Percentiles rank a stretch among this genome's conserved stretches.
phyloP scores from a whole-genome alignment of 2,888 invertebrate species.

The Hirudinaria manillensis region DNA sequence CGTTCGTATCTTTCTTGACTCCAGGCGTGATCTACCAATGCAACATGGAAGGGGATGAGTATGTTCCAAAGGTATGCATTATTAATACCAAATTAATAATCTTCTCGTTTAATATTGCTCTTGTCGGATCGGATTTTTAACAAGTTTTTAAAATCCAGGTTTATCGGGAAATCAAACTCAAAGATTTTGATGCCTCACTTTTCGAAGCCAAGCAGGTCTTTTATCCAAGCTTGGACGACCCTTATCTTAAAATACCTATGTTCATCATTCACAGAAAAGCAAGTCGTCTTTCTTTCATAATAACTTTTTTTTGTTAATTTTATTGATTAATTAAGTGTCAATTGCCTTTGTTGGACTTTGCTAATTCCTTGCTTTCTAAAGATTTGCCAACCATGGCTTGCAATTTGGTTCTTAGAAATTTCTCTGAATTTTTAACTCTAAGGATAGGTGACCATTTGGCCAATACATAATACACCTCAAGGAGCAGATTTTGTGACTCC shows the following conservation, averaged over 20 bases:
- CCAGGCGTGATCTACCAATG: conserved; percentile 81
- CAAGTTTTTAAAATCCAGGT: conserved; percentile 58
- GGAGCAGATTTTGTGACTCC: too few relatives aligned
- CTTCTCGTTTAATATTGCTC: neutral
- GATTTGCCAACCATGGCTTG: neutral
- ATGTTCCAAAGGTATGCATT: conserved; percentile 58
- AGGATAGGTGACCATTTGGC: too few relatives aligned
- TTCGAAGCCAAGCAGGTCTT: conserved; percentile 84
- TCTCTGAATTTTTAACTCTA: too few relatives aligned
- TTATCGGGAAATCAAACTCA: conserved; percentile 76
- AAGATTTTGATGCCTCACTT: conserved; percentile 70
- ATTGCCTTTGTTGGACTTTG: too few relatives aligned
- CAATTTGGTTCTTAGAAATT: too few relatives aligned
- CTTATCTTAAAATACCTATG: conserved; percentile 83
- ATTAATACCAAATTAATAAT: neutral
- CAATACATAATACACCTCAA: too few relatives aligned
- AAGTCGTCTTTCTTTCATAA: neutral
- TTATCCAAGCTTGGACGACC: conserved; percentile 85
- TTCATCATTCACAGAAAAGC: conserved; percentile 65
- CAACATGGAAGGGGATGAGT: conserved; percentile 63
- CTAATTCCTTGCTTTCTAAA: neutral
- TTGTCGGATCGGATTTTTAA: too few relatives aligned
- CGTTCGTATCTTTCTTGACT: conserved; percentile 85
- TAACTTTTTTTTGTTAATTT: too few relatives aligned
- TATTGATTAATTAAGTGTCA: too few relatives aligned